Evolutionary conservation across 2,888 invertebrate genomes (phyloP).

Genomic region (Drosophila nr. perissopoda): DNA sequence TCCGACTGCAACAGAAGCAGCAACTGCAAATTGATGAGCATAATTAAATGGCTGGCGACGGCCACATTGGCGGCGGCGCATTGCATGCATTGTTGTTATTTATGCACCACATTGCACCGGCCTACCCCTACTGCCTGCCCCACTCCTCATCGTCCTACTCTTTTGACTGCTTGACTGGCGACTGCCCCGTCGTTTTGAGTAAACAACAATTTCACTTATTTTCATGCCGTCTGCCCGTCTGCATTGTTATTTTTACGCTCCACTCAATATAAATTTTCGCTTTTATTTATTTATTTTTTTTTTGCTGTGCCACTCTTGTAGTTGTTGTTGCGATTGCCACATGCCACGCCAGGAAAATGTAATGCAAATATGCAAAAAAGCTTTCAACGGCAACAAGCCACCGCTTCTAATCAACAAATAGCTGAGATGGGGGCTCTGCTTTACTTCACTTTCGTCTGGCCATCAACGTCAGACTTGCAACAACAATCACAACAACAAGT

Average conservation of each 20-base stretch:
- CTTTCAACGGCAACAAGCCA: constrained; percentile 44
- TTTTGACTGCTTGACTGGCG: constrained; percentile 14
- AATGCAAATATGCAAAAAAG: constrained; percentile 73
- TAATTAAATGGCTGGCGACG: constrained; percentile 74
- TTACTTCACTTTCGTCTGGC: constrained; percentile 44
- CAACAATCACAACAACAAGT: constrained; percentile 27
- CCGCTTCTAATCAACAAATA: constrained; percentile 63
- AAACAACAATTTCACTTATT: constrained; percentile 80
- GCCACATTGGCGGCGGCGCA: constrained; percentile 42
- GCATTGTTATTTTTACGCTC: constrained; percentile 81
- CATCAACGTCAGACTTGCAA: constrained; percentile 40
- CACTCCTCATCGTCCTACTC: neutral
- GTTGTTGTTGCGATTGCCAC: constrained; percentile 52
- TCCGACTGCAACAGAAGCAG: neutral
- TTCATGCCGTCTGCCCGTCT: constrained; percentile 73
- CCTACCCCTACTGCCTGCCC: neutral
- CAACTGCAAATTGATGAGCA: constrained; percentile 76
- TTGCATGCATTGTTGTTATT: constrained; percentile 79
- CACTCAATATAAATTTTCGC: constrained; percentile 77
- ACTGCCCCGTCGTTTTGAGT: constrained; percentile 64
- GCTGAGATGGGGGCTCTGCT: constrained; percentile 49
- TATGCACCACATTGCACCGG: constrained; percentile 69
- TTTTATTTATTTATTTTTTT: constrained; percentile 18
- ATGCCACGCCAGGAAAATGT: constrained; percentile 73
- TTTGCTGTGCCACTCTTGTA: neutral